Base-by-base conservation (phyloP, 2,888 invertebrate genomes). In the Drosophila buzzatii region DNA sequence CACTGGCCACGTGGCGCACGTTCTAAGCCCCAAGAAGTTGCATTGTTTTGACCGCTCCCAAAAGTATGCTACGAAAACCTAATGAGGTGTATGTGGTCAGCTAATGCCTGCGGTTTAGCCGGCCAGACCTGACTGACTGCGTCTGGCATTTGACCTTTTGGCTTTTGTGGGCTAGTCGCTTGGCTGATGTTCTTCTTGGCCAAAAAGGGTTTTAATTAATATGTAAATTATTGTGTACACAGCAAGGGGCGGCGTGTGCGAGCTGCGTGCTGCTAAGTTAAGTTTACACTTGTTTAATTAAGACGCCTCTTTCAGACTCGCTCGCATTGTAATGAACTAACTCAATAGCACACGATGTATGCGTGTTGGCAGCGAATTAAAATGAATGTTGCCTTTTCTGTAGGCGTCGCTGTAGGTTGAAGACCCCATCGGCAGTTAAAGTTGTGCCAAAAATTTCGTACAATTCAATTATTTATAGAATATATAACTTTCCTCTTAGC, bases 191-290 rank as follows among this genome's bases (percentile, higher is more conserved):
- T 70, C 61, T 57, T 67, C 61, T 61, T 60, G 68, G 59, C 71
- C 72, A 75, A 77, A 82, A 85, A 55, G 35, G 55, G 83, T 86
- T 82, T 90, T 90, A 85, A 90, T 85, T 85, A 85, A 88, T 90
- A 85, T 85, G 85, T 83, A 88, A 85, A 85, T 90, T 72, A 72
- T 73, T 80, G 57, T 49, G 65, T 42, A 45, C 64, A 70, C 60
- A 65, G 52, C 49, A 55, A 41, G 58, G 35, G 63, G 49, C 35
- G 27, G 41, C 12, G 12, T 20, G 18, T 41, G 42, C 18, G n/a
- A 14, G 42, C 7, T 7, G 14, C 23, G 37, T 47, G 20, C 37
- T 51, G 23, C 23, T 61, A 55, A 58, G 64, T 53, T 72, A 42
- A 70, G 58, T 20, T 67, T 76, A 51, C 63, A 52, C 47, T 61